A percentile compares a stretch with the other conserved stretches of the same genome.
These are phyloP conservation scores for Araneus ventricosus DNA, from an alignment of 1,140 invertebrate genomes.

Conservation along the genomic window DNA sequence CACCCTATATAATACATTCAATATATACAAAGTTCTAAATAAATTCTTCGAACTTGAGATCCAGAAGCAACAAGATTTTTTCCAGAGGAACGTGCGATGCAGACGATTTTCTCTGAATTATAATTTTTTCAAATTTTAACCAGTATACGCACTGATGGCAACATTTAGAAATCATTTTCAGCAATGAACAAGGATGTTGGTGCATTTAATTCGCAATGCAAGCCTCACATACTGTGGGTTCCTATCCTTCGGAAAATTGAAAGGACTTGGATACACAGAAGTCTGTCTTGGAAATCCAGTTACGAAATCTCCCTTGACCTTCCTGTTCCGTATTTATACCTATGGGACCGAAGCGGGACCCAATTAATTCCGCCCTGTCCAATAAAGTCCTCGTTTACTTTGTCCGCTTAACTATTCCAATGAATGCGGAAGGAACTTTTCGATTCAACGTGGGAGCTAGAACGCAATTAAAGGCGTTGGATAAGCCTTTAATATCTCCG, in stretches of 20 bases:
- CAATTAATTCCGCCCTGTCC: slow-evolving; percentile 20
- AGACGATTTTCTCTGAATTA: too few relatives aligned
- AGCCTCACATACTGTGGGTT: too few relatives aligned
- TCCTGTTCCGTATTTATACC: background rate
- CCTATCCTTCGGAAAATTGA: background rate
- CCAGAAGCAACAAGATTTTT: too few relatives aligned
- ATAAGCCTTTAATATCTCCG: background rate
- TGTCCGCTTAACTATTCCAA: slow-evolving; percentile 12
- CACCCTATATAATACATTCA: too few relatives aligned
- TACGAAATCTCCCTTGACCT: background rate
- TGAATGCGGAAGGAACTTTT: background rate
- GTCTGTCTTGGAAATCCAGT: background rate
- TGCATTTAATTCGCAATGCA: too few relatives aligned
- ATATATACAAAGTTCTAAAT: too few relatives aligned
- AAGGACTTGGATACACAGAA: background rate
- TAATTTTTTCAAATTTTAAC: too few relatives aligned
- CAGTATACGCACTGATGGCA: too few relatives aligned
- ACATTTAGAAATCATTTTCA: too few relatives aligned
- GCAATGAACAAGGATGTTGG: too few relatives aligned
- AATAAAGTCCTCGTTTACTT: slow-evolving; percentile 23
- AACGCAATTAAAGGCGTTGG: background rate
- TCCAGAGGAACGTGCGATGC: too few relatives aligned
- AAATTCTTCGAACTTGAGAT: too few relatives aligned
- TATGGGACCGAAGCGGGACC: background rate
- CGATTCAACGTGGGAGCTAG: background rate